A percentile compares a stretch with the other conserved stretches of the same genome.
Evolutionary conservation across 2,113 vertebrate species (phyloP).

Genomic region (Hemibagrus wyckioides): DNA sequence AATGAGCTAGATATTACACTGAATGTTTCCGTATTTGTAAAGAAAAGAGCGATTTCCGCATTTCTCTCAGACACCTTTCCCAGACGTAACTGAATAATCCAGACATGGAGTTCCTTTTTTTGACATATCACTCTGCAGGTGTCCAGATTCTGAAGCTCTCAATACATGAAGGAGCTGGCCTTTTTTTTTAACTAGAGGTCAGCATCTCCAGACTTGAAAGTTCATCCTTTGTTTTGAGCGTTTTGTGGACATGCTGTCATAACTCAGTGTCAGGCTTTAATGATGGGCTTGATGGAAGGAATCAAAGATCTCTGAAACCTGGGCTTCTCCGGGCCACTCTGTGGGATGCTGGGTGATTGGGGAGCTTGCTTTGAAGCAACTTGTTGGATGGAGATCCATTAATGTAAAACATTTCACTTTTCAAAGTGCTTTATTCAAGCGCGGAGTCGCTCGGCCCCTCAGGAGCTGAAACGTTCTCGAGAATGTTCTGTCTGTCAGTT

Average conservation of each 20-base stretch:
- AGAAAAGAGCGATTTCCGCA: constrained; percentile 26
- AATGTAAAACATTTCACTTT: constrained; percentile 77
- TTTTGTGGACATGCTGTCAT: constrained; percentile 61
- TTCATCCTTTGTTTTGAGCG: constrained; percentile 63
- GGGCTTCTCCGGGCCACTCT: constrained; percentile 65
- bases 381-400: constrained; percentile 77
- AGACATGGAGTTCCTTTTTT: constrained; percentile 40
- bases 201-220: constrained; percentile 71
- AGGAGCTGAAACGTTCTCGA: constrained; percentile 67
- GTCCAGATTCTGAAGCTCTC: constrained; percentile 63
- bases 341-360: constrained; percentile 73
- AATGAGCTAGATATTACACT: constrained; percentile 1
- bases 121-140: constrained; percentile 66
- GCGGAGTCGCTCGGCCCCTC: constrained; percentile 61
- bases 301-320: constrained; percentile 74
- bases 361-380: constrained; percentile 76
- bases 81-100: constrained; percentile 51
- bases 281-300: constrained; percentile 74
- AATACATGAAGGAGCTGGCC: constrained; percentile 68
- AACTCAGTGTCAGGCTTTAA: constrained; percentile 71
- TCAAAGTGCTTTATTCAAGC: constrained; percentile 76
- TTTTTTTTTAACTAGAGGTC: constrained; percentile 66
- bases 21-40: neutral
- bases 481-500: constrained; percentile 65
- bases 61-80: constrained; percentile 43